These are phyloP conservation scores for Amphilophus citrinellus DNA, from an alignment of 2,113 vertebrate species.

Conservation along the genomic window DNA sequence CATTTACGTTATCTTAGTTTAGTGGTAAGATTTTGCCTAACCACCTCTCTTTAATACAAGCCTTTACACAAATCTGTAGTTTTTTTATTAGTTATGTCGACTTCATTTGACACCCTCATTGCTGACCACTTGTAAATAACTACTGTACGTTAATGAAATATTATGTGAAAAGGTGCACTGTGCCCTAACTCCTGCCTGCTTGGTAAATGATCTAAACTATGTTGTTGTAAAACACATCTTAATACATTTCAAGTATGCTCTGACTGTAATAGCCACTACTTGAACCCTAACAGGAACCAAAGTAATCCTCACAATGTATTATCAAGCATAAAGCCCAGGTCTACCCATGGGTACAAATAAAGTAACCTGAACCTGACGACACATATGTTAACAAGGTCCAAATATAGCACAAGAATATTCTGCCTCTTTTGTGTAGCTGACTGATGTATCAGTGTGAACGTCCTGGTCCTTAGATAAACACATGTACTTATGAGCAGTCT, in stretches of 20 bases:
- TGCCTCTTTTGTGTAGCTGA: not conserved
- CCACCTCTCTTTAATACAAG: not conserved
- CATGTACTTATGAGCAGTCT: not conserved
- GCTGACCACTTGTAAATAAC: not conserved
- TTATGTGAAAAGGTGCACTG: not conserved
- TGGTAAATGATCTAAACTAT: not conserved
- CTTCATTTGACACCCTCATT: not conserved
- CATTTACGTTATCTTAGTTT: not conserved
- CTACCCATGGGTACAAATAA: not conserved
- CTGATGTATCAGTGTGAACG: slow-evolving; percentile 2
- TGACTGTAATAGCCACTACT: not conserved
- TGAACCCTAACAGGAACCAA: slow-evolving; percentile 11
- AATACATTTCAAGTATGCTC: not conserved
- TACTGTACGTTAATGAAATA: not conserved
- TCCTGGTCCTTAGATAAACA: not conserved
- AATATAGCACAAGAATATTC: not conserved
- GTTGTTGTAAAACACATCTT: not conserved
- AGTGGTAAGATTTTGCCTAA: not conserved
- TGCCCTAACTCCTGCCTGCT: not conserved
- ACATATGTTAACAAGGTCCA: not conserved
- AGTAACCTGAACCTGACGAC: not conserved
- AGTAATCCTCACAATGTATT: not conserved
- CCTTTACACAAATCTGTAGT: not conserved
- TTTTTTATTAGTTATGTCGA: not conserved
- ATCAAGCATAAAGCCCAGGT: not conserved